phyloP scores from a whole-genome alignment of 2,888 invertebrate species.

The Leptothorax acervorum region DNA sequence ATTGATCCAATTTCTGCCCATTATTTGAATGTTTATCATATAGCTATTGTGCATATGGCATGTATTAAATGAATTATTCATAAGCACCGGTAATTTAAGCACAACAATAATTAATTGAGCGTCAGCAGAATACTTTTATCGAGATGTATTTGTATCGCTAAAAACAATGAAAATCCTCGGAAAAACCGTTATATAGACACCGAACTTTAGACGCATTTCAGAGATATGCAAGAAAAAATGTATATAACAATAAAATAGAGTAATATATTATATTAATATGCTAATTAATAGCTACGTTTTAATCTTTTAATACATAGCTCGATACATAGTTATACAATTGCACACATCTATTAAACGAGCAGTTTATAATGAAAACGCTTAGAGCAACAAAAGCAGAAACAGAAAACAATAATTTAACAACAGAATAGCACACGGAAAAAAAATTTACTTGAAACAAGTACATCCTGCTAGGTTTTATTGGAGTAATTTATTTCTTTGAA shows the following conservation, averaged over 20 bases:
- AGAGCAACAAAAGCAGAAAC: not conserved
- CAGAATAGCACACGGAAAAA: not conserved
- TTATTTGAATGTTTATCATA: conserved; percentile 4
- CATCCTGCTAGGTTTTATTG: too few relatives aligned
- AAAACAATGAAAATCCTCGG: not conserved
- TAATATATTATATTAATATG: not conserved
- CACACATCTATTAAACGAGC: not conserved
- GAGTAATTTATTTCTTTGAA: too few relatives aligned
- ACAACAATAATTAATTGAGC: conserved; percentile 12
- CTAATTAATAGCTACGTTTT: not conserved
- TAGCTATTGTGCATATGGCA: conserved; percentile 25
- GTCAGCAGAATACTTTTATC: not conserved
- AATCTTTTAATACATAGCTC: not conserved
- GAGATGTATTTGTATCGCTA: not conserved
- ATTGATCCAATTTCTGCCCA: not conserved
- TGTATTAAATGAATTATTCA: not conserved
- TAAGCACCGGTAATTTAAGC: not conserved
- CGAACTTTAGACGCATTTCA: not conserved
- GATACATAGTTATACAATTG: not conserved
- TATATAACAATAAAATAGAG: not conserved
- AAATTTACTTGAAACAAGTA: too few relatives aligned
- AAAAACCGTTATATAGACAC: not conserved
- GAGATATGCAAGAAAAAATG: not conserved
- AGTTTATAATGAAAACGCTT: not conserved
- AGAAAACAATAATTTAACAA: not conserved